Percentiles rank a stretch among this genome's conserved stretches.
phyloP scores from a whole-genome alignment of 1,140 invertebrate genomes.

The Proctacanthus coquilletti region DNA sequence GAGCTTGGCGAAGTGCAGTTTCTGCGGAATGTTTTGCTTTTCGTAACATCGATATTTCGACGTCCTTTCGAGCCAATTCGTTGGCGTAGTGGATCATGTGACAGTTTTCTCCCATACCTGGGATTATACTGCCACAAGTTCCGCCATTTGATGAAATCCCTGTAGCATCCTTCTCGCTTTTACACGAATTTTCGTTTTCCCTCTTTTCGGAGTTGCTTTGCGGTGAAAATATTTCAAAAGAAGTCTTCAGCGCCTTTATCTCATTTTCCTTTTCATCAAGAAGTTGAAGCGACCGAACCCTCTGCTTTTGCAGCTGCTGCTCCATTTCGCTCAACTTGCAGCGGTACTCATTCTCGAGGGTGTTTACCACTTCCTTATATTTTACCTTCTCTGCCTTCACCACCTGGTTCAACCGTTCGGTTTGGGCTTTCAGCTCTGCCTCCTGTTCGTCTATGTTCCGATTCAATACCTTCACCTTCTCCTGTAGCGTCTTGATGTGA shows the following conservation, averaged over 20 bases:
- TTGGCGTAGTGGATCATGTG: constrained; percentile 73
- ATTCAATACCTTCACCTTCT: constrained; percentile 44
- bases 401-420: constrained; percentile 32
- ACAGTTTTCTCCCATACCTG: constrained; percentile 32
- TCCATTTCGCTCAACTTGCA: constrained; percentile 46
- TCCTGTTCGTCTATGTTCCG: constrained; percentile 42
- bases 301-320: constrained; percentile 58
- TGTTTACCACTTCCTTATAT: constrained; percentile 38
- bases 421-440: constrained; percentile 34
- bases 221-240: constrained; percentile 36
- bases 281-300: constrained; percentile 57
- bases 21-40: constrained; percentile 58
- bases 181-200: no score
- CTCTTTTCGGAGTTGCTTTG: constrained; percentile 9
- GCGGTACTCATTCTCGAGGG: constrained; percentile 37
- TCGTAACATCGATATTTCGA: constrained; percentile 56
- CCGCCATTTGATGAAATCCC: background rate
- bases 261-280: constrained; percentile 70
- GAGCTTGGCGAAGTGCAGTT: constrained; percentile 44
- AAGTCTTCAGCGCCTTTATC: constrained; percentile 46
- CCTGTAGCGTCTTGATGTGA: constrained; percentile 45
- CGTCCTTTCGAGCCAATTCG: constrained; percentile 63
- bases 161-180: no score
- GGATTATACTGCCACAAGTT: background rate
- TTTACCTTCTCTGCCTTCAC: constrained; percentile 36